Conservation (phyloP, 1,140 invertebrate species). For the Polyergus mexicanus region DNA sequence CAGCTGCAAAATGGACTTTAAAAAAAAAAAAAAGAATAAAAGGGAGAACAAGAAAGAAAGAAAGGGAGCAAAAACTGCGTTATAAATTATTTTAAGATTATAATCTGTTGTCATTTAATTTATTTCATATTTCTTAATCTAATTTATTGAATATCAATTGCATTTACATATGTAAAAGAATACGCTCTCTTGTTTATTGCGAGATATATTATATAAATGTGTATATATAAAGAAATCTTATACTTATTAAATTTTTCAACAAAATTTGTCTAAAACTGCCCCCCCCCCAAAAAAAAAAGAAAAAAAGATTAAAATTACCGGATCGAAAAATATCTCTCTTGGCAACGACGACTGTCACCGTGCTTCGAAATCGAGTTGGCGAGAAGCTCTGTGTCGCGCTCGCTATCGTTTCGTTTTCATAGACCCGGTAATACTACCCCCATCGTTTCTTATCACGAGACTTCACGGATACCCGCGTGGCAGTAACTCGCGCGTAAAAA, state of each 20-base stretch:
- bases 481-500: constrained; percentile 46
- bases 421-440: constrained; percentile 44
- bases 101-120: background rate
- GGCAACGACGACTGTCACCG: background rate
- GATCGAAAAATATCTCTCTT: constrained; percentile 3
- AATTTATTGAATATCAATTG: constrained; percentile 5
- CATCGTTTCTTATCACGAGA: constrained; percentile 51
- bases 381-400: constrained; percentile 23
- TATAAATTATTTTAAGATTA: background rate
- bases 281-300: too few relatives aligned
- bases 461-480: constrained; percentile 34
- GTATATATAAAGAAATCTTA: background rate
- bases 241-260: background rate
- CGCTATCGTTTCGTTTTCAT: constrained; percentile 53
- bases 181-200: background rate
- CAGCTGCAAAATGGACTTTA: constrained; percentile 72
- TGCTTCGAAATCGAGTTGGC: background rate
- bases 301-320: background rate
- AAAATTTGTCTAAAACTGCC: background rate
- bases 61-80: background rate
- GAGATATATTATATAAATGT: background rate
- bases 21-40: background rate
- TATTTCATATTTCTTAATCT: too few relatives aligned
- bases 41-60: background rate
- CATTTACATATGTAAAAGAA: background rate